A percentile compares a stretch with the other conserved stretches of the same genome.
Conservation (phyloP, 2,797 vertebrate genomes). For the Orientallactaga sibirica region DNA sequence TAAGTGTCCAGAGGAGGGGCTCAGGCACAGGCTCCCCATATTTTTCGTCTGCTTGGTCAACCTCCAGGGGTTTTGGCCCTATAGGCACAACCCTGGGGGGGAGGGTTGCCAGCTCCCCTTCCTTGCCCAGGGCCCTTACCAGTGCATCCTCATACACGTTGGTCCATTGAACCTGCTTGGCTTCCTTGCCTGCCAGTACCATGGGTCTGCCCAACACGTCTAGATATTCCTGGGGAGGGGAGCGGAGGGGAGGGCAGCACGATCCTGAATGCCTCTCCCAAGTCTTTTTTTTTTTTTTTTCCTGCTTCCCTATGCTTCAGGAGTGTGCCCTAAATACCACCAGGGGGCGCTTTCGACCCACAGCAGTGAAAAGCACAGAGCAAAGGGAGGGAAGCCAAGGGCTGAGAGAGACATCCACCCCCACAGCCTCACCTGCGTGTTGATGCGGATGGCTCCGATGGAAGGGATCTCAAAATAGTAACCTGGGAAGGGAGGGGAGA, state of each 20-base stretch:
- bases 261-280: background rate
- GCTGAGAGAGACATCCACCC: background rate
- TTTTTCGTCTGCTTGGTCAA: background rate
- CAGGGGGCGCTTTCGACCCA: slow-evolving; percentile 69
- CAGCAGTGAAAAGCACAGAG: background rate
- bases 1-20: slow-evolving; percentile 9
- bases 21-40: background rate
- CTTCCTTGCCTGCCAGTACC: slow-evolving; percentile 95
- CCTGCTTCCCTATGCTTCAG: too few species aligned
- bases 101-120: background rate
- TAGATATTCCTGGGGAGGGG: slow-evolving; percentile 94
- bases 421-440: slow-evolving; percentile 94
- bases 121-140: slow-evolving; percentile 88
- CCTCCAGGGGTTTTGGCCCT: background rate
- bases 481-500: slow-evolving; percentile 89
- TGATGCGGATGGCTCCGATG: slow-evolving; percentile 99
- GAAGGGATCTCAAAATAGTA: slow-evolving; percentile 99
- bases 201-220: slow-evolving; percentile 98
- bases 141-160: slow-evolving; percentile 99
- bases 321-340: background rate
- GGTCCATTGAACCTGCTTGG: slow-evolving; percentile 99
- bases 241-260: background rate
- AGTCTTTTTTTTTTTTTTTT: background rate
- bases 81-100: background rate
- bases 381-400: background rate